Conservation (phyloP, 2,797 vertebrate genomes). For the Xenops minutus region DNA sequence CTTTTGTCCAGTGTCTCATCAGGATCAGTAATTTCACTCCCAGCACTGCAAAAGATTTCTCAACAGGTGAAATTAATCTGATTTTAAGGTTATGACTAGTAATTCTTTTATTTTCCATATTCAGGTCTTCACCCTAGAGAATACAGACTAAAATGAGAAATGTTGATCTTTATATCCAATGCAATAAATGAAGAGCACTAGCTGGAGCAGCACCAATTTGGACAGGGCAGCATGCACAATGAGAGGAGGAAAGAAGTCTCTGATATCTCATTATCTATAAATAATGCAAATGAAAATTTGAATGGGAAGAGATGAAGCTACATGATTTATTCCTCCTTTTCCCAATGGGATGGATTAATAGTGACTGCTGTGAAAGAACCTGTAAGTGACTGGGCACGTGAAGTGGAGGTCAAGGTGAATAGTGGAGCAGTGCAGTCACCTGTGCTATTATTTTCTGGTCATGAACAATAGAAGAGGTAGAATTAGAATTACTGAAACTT, state of each 20-base stretch:
- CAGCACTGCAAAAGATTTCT: background rate
- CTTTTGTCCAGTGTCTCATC: background rate
- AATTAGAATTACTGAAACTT: background rate
- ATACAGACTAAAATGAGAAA: background rate
- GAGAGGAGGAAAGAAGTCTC: background rate
- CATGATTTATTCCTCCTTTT: background rate
- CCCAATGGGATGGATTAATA: background rate
- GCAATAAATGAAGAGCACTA: background rate
- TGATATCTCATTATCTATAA: conserved; percentile 5
- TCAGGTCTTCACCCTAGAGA: background rate
- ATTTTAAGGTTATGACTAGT: background rate
- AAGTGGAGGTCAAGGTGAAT: background rate
- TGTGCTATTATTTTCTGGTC: background rate
- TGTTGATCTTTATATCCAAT: background rate
- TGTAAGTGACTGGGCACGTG: background rate
- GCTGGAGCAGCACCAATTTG: background rate
- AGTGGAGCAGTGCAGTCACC: background rate
- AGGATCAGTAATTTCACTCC: background rate
- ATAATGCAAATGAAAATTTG: conserved; percentile 22
- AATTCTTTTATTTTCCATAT: background rate
- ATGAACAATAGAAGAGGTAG: background rate
- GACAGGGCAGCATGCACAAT: background rate
- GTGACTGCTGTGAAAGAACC: background rate
- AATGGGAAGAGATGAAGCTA: background rate
- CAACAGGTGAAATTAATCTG: background rate